Percentiles rank a stretch among this genome's conserved stretches.
phyloP scores from a whole-genome alignment of 2,113 vertebrate genomes.

The Himantopus leucocephalus region DNA sequence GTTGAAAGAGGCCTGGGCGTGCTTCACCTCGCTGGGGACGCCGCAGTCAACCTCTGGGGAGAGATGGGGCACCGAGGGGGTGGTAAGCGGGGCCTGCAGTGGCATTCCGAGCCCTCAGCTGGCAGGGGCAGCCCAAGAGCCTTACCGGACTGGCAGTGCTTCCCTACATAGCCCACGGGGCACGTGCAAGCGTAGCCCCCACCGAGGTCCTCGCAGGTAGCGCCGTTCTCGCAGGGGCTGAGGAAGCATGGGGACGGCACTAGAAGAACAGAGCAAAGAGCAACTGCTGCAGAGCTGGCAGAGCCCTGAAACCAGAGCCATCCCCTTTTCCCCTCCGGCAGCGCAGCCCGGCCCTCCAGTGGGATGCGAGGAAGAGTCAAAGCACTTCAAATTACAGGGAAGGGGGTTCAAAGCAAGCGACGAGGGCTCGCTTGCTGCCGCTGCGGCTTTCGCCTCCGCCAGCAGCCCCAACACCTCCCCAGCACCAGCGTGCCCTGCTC shows the following conservation, averaged over 20 bases:
- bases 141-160: conserved; percentile 77
- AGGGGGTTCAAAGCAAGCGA: background rate
- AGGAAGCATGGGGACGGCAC: conserved; percentile 72
- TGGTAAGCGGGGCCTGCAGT: background rate
- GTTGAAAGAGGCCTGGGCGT: conserved; percentile 81
- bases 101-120: rapidly evolving
- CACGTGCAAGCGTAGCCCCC: conserved; percentile 71
- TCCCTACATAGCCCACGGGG: conserved; percentile 66
- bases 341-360: background rate
- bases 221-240: conserved; percentile 74
- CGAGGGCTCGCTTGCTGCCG: rapidly evolving
- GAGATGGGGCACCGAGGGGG: background rate
- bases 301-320: background rate
- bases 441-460: rapidly evolving
- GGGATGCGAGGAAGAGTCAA: background rate
- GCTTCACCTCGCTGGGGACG: conserved; percentile 80
- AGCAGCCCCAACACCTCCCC: background rate
- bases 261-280: background rate
- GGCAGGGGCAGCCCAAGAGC: rapidly evolving
- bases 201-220: conserved; percentile 67
- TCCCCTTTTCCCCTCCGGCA: background rate
- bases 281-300: background rate
- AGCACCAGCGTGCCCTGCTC: rapidly evolving
- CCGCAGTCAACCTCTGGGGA: conserved; percentile 84
- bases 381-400: background rate